These are phyloP conservation scores for Bujurquina vittata DNA, from an alignment of 2,113 vertebrate genomes.

Conservation along the genomic window DNA sequence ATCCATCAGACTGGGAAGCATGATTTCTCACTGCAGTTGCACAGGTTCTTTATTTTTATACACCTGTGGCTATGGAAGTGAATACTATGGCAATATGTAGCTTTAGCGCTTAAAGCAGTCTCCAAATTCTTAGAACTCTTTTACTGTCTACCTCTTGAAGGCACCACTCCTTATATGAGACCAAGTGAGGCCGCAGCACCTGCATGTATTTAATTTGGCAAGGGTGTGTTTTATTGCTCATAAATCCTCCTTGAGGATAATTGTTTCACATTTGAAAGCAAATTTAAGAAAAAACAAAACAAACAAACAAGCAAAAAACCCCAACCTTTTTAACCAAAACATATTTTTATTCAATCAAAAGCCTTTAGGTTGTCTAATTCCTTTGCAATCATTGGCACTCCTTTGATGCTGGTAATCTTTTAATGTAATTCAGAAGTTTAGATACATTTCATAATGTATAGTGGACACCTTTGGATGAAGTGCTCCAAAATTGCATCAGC, in stretches of 20 bases:
- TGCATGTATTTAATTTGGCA: neutral
- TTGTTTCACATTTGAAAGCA: neutral
- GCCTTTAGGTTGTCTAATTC: neutral
- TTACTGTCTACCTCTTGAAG: neutral
- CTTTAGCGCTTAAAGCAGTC: neutral
- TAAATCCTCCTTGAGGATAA: neutral
- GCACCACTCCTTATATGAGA: neutral
- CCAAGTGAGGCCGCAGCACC: neutral
- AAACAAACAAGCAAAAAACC: no score
- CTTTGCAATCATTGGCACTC: neutral
- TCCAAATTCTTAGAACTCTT: neutral
- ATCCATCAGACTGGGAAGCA: no score
- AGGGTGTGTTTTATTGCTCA: neutral
- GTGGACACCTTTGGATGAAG: neutral
- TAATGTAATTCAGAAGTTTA: neutral
- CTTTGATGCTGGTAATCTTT: constrained; percentile 6
- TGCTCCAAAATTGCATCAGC: neutral
- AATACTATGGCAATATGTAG: neutral
- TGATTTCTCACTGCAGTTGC: no score
- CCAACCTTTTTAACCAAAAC: neutral
- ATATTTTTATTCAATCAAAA: neutral
- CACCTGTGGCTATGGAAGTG: no score
- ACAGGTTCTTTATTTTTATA: no score
- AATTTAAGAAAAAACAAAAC: neutral
- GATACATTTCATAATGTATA: neutral